Conservation (phyloP, 2,113 vertebrate genomes). For the Bombycilla garrulus region DNA sequence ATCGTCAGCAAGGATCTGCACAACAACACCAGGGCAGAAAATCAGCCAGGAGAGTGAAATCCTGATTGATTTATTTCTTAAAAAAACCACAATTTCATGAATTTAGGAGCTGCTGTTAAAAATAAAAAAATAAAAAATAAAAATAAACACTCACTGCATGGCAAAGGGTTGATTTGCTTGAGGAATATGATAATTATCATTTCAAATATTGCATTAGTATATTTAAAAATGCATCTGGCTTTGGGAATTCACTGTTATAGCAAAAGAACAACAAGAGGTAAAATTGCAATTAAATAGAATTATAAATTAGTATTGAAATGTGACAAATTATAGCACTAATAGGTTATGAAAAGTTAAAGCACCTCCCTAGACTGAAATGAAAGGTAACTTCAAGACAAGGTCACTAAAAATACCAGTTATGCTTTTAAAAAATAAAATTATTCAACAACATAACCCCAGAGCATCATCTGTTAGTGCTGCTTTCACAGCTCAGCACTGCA, state of each 20-base stretch:
- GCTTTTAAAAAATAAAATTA: not conserved
- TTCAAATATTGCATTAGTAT: accelerated
- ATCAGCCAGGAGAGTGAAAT: not conserved
- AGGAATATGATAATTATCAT: not conserved
- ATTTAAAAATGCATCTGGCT: not conserved
- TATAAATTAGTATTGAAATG: not conserved
- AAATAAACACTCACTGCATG: not conserved
- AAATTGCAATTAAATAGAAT: not conserved
- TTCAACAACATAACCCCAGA: not conserved
- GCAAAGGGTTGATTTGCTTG: not conserved
- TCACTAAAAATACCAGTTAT: not conserved
- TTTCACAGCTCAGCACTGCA: not conserved
- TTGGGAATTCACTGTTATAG: not conserved
- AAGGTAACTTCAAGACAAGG: not conserved
- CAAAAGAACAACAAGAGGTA: not conserved
- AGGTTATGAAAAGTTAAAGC: not conserved
- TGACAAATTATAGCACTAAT: not conserved
- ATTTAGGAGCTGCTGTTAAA: not conserved
- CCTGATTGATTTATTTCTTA: accelerated
- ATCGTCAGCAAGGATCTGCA: slow-evolving; percentile 66
- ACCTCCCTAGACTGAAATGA: not conserved
- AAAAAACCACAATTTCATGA: not conserved
- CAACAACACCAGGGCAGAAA: not conserved
- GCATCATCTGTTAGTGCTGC: not conserved
- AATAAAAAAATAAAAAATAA: not conserved